Conservation (phyloP, 2,888 invertebrate genomes). For the Athalia rosae region DNA sequence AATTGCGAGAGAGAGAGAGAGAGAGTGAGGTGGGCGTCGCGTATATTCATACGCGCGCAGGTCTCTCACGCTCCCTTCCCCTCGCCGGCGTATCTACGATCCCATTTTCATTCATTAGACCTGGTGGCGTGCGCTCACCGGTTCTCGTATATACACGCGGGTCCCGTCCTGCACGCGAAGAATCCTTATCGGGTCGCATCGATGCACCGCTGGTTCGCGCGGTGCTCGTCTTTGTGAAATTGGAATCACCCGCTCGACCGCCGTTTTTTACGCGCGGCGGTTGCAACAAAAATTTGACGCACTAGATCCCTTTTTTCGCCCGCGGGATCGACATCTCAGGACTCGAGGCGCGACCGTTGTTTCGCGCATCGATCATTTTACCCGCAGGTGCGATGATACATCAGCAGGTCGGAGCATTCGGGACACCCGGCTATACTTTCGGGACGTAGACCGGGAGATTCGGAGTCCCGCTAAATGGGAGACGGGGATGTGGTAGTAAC, state of each 20-base stretch:
- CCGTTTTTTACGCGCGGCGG: background rate
- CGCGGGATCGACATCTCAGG: no score
- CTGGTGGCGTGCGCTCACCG: slow-evolving; percentile 23
- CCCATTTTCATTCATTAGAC: slow-evolving; percentile 39
- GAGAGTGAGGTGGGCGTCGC: background rate
- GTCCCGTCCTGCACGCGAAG: slow-evolving; percentile 23
- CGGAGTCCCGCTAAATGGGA: no score
- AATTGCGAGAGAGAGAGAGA: background rate
- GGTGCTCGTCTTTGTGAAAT: background rate
- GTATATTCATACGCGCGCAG: background rate
- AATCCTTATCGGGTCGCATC: slow-evolving; percentile 35
- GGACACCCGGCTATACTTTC: no score
- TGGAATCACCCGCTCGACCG: background rate
- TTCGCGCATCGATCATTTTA: no score
- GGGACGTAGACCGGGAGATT: no score
- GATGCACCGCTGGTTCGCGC: background rate
- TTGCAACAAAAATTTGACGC: no score
- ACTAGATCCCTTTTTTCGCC: no score
- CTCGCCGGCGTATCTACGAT: background rate
- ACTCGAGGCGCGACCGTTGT: no score
- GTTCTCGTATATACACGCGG: slow-evolving; percentile 8
- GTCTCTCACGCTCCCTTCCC: background rate
- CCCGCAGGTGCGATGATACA: no score
- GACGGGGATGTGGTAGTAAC: no score
- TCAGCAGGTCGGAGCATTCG: no score